Base-by-base conservation (phyloP, 2,113 vertebrate species). In the Chelonoidis abingdonii region DNA sequence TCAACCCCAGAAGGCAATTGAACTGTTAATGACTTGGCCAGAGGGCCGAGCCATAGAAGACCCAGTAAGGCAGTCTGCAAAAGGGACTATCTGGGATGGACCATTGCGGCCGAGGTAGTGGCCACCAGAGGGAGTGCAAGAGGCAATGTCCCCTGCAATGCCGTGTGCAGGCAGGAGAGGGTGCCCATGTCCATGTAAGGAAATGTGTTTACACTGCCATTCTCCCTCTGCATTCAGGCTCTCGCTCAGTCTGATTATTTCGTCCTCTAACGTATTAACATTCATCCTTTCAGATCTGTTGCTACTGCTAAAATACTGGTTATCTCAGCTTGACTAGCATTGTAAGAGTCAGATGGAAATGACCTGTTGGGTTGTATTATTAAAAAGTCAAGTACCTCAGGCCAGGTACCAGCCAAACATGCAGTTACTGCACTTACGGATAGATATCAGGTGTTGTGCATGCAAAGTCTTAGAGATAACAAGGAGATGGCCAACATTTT, bases 361-460 rank as follows among this genome's bases (percentile, higher is more conserved):
- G 2, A 89, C 12, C 24, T 53, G 86, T 89, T 11, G 52, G 0
- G 85, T 31, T 83, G 49, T 31, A 81, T 59, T 87, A 84, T 1
- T 49, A n/a, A 80, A 86, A 93, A 89, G 78, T 17, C 89, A 88
- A 92, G 38, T 22, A 76, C 9, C 83, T 89, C 56, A 47, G 10
- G 11, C 80, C 52, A 76, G 31, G 29, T 72, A 89, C 0, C 29
- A 83, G 54, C 41, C 65, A 29, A 59, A 59, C 0, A 0, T 6
- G 76, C 3, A 84, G 27, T 62, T 89, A 84, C 16, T 88, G 72
- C 86, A 89, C 29, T 56, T 31, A 49, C 0, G 49, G 5, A 54
- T 1, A 59, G 27, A 56, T 56, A 8, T 0, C 21, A 1, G 0
- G 35, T 57, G 84, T 0, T 1, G 17, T 41, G 62, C 8, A 53